Evolutionary conservation across 2,113 vertebrate genomes (phyloP).

Genomic region (Ptychochromis oligacanthus): DNA sequence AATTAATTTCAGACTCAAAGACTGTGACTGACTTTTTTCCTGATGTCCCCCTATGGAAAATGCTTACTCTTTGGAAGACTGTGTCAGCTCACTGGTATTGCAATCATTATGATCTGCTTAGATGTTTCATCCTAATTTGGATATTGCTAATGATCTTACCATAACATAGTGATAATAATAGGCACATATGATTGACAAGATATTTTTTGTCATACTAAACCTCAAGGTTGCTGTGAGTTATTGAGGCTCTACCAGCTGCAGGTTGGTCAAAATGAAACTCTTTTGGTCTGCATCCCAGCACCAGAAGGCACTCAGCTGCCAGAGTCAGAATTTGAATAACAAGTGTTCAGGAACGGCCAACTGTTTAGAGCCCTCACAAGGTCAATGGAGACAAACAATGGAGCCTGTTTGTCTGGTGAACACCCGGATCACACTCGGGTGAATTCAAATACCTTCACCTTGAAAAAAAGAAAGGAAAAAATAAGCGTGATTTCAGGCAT

Average conservation of each 20-base stretch:
- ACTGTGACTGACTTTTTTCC: background rate
- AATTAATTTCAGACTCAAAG: background rate
- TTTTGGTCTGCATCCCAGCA: conserved; percentile 62
- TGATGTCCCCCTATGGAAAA: background rate
- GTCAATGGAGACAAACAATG: conserved; percentile 64
- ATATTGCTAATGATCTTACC: background rate
- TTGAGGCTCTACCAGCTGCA: conserved; percentile 67
- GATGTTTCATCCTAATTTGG: background rate
- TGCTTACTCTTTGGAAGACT: background rate
- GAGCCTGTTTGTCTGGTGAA: conserved; percentile 49
- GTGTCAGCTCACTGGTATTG: background rate
- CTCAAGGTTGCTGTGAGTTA: background rate
- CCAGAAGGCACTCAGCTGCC: conserved; percentile 56
- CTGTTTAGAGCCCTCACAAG: conserved; percentile 68
- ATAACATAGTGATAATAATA: background rate
- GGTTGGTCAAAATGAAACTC: conserved; percentile 57
- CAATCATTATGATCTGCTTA: background rate
- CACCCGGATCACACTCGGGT: conserved; percentile 26
- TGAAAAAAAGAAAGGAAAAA: background rate
- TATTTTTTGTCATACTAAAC: background rate
- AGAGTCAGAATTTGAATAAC: conserved; percentile 77
- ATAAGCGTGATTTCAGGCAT: background rate
- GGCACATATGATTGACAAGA: background rate
- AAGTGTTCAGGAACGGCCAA: conserved; percentile 74
- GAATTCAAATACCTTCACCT: conserved; percentile 39